A percentile compares a stretch with the other conserved stretches of the same genome.
Conservation (phyloP, 2,113 vertebrate species). For the Pygoscelis antarcticus region DNA sequence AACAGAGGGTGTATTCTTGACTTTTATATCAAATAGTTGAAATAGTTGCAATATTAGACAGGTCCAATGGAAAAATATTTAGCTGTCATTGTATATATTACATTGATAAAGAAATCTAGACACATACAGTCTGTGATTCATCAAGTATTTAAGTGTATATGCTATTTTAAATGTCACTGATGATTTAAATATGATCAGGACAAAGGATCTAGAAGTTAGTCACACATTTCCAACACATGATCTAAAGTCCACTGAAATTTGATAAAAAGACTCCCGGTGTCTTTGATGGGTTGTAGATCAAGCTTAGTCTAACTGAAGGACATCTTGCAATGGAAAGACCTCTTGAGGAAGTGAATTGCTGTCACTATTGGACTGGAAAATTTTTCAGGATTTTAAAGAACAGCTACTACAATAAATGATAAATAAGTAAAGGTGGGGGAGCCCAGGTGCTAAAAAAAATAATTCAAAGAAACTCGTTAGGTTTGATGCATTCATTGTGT, state of each 20-base stretch:
- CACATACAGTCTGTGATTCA: background rate
- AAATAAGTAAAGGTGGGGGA: background rate
- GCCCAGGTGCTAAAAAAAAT: background rate
- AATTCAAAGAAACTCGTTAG: background rate
- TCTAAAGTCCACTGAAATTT: background rate
- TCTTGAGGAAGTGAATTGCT: background rate
- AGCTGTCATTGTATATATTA: background rate
- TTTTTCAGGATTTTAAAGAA: background rate
- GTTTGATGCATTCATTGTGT: background rate
- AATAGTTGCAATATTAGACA: background rate
- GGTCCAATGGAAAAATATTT: background rate
- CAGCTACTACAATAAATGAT: background rate
- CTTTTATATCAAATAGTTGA: background rate
- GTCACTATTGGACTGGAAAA: background rate
- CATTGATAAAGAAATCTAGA: background rate
- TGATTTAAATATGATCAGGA: background rate
- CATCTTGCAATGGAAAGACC: background rate
- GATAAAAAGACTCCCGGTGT: background rate
- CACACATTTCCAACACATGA: background rate
- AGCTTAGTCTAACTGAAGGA: background rate
- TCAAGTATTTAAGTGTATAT: background rate
- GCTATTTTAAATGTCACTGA: background rate
- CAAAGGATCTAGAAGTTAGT: background rate
- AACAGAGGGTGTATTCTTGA: background rate
- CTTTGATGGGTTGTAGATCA: background rate